Evolutionary conservation across 1,140 invertebrate genomes (phyloP).

Genomic region (Brachionus koreanus): DNA sequence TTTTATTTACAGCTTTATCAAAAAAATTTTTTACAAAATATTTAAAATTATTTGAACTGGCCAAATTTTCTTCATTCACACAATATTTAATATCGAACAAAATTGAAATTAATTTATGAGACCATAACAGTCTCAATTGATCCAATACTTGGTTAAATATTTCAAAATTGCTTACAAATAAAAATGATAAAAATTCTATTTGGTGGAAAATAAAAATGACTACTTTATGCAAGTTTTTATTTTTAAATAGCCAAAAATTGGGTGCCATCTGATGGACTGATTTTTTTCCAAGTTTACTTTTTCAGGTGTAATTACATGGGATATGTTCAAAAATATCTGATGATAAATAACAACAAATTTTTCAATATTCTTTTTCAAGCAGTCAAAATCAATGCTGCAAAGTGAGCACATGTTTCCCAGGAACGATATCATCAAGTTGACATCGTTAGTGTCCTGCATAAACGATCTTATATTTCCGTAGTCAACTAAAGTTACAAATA

Average conservation of each 20-base stretch:
- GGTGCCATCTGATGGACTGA: slow-evolving; percentile 27
- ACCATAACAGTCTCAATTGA: slow-evolving; percentile 44
- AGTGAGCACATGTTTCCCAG: slow-evolving; percentile 16
- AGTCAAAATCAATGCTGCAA: background rate
- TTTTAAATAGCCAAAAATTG: slow-evolving; percentile 20
- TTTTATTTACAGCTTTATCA: slow-evolving; percentile 31
- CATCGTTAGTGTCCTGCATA: background rate
- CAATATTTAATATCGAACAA: slow-evolving; percentile 11
- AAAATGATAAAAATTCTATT: background rate
- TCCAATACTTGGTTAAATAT: slow-evolving; percentile 1
- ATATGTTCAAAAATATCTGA: slow-evolving; percentile 21
- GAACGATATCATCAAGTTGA: slow-evolving; percentile 22
- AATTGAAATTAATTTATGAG: background rate
- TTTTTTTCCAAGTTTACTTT: background rate
- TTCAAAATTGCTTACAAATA: slow-evolving; percentile 16
- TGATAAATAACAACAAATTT: slow-evolving; percentile 2
- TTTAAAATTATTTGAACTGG: slow-evolving; percentile 13
- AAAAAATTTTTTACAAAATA: slow-evolving; percentile 29
- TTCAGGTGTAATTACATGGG: background rate
- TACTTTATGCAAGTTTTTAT: slow-evolving; percentile 1
- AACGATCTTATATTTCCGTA: background rate
- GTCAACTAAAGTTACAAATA: background rate
- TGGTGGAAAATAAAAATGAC: background rate
- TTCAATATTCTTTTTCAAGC: slow-evolving; percentile 25
- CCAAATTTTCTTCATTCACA: slow-evolving; percentile 4